Evolutionary conservation across 1,140 invertebrate genomes (phyloP), one percentile per base, ranked within the genome.

Genomic region (Whitmania pigra): DNA sequence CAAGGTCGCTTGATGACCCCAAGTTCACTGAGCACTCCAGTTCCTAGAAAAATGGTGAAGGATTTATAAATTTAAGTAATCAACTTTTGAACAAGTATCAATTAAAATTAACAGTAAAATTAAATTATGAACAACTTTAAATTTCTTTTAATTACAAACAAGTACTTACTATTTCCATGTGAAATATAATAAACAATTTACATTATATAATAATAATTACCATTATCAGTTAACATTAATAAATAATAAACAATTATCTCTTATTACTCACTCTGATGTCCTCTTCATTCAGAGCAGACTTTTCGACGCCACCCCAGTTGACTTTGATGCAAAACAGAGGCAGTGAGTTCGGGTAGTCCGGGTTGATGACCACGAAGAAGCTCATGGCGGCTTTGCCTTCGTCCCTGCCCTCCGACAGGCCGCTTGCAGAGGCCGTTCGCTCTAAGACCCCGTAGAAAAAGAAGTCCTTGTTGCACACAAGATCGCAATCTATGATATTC

Each of bases 401-500:
- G 57, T 22, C 29, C 29, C 22, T 25, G 57, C 57, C 57, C 22
- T 31, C 29, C 22, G 57, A 63, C 18, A 0, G 4, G 57, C 9
- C 29, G 11, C 22, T 63, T 7, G 22, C 9, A 1, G 57, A 15
- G 22, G 57, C 1, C 20, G 22, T 20, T 15, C 57, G 7, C 29
- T 63, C 57, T 18, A 63, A 20, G 6, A n/a, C 7, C 1, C 57
- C 57, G 22, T 25, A 25, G 57, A 63, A 63, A 17, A 25, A 63
- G 29, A 63, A 63, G 29, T 63, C 57, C 57, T n/a, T 63, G 11
- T 63, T n/a, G 57, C 22, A 63, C 6, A 18, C 57, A n/a, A 63
- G 57, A 1, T n/a, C 57, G 29, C 22, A 31, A 1, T 31, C 29
- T 0, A 63, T 18, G 29, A 63, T 15, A 20, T 63, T 22, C 57